These are phyloP conservation scores for Drosophila athabasca DNA, from an alignment of 1,140 invertebrate genomes.

Conservation along the genomic window DNA sequence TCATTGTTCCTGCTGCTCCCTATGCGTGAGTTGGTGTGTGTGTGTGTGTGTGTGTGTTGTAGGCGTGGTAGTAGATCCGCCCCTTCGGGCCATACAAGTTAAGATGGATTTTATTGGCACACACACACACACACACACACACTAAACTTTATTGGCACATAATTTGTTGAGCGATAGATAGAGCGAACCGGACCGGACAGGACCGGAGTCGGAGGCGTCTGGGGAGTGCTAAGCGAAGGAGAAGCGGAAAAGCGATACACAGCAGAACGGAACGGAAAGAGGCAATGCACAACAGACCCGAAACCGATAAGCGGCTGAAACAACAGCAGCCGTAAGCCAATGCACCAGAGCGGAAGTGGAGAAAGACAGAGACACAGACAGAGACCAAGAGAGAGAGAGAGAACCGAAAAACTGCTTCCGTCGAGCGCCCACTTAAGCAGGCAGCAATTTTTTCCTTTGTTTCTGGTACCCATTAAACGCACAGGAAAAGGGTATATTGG, in stretches of 20 bases:
- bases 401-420: constrained; percentile 19
- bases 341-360: constrained; percentile 26
- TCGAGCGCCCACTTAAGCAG: constrained; percentile 15
- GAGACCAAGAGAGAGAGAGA: constrained; percentile 3
- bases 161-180: constrained; percentile 65
- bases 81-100: constrained; percentile 66
- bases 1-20: constrained; percentile 16
- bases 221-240: constrained; percentile 8
- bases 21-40: neutral
- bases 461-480: no score
- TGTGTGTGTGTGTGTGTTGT: constrained; percentile 17
- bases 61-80: constrained; percentile 28
- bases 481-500: no score
- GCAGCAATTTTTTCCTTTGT: constrained; percentile 10
- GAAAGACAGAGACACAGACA: neutral
- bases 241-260: neutral
- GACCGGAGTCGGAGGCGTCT: constrained; percentile 1
- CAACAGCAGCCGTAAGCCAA: constrained; percentile 35
- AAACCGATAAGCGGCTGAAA: constrained; percentile 1
- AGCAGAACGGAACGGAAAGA: constrained; percentile 20
- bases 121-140: neutral
- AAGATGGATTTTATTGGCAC: constrained; percentile 78
- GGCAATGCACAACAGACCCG: constrained; percentile 35
- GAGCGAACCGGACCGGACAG: neutral
- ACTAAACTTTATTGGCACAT: constrained; percentile 77